These are phyloP conservation scores for Calliopsis andreniformis DNA, from an alignment of 1,140 invertebrate genomes.

Conservation along the genomic window DNA sequence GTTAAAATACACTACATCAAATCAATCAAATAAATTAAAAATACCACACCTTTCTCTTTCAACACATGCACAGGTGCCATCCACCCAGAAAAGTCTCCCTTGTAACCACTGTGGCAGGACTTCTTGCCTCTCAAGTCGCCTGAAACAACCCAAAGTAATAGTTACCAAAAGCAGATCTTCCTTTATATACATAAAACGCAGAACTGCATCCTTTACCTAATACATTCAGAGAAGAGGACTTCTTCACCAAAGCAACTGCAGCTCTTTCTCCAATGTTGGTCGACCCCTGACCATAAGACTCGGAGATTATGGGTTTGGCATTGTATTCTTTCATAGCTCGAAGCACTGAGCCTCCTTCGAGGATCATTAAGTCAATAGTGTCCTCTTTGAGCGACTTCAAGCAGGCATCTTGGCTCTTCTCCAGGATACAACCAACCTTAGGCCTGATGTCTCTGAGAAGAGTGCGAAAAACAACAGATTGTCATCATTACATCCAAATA, in stretches of 20 bases:
- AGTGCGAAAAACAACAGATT: neutral
- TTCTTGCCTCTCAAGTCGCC: slow-evolving; percentile 81
- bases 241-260: slow-evolving; percentile 84
- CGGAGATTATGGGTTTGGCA: slow-evolving; percentile 80
- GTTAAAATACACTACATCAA: too few relatives aligned
- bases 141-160: slow-evolving; percentile 31
- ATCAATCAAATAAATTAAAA: too few relatives aligned
- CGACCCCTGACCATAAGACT: slow-evolving; percentile 78
- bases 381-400: slow-evolving; percentile 85
- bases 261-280: slow-evolving; percentile 78
- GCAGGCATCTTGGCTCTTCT: slow-evolving; percentile 83
- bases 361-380: slow-evolving; percentile 84
- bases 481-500: too few relatives aligned
- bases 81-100: slow-evolving; percentile 80
- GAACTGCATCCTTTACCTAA: too few relatives aligned
- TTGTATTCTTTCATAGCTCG: slow-evolving; percentile 82
- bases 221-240: slow-evolving; percentile 71
- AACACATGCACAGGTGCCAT: slow-evolving; percentile 81
- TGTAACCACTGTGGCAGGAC: slow-evolving; percentile 82
- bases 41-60: slow-evolving; percentile 78
- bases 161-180: neutral
- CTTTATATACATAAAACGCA: too few relatives aligned
- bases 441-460: slow-evolving; percentile 85
- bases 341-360: slow-evolving; percentile 84
- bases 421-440: slow-evolving; percentile 85